Percentiles rank a stretch among this genome's conserved stretches.
phyloP scores from a whole-genome alignment of 2,113 vertebrate species.

The Noturus placidus region DNA sequence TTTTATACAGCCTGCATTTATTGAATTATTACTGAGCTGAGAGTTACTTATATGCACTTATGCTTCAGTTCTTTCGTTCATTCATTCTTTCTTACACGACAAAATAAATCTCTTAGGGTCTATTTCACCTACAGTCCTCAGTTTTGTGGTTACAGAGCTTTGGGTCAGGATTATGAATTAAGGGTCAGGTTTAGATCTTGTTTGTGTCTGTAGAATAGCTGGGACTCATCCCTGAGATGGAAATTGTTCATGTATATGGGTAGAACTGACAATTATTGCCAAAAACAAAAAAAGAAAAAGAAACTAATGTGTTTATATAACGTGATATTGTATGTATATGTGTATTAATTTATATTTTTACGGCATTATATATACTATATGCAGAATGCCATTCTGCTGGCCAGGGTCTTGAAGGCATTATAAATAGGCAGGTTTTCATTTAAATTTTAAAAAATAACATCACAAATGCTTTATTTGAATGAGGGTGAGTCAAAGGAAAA shows the following conservation, averaged over 20 bases:
- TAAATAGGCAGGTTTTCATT: constrained; percentile 47
- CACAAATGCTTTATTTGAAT: not conserved
- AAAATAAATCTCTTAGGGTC: not conserved
- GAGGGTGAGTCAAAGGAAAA: not conserved
- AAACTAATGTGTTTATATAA: constrained; percentile 23
- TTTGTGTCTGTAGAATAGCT: not conserved
- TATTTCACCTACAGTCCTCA: not conserved
- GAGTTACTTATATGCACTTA: not conserved
- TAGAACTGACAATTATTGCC: constrained; percentile 71
- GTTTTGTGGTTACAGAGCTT: not conserved
- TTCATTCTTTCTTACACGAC: not conserved
- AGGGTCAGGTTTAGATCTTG: not conserved
- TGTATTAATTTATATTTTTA: constrained; percentile 75
- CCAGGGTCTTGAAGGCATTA: constrained; percentile 67
- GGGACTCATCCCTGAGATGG: not conserved
- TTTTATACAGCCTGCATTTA: not conserved
- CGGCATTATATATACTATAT: constrained; percentile 61
- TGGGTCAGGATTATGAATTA: not conserved
- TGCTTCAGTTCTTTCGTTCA: not conserved
- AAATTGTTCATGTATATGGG: constrained; percentile 25
- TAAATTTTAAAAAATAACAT: constrained; percentile 17
- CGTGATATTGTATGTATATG: constrained; percentile 44
- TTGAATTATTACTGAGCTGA: not conserved
- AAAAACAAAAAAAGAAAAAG: constrained; percentile 64
- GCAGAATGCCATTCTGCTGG: constrained; percentile 70